Base-by-base conservation (phyloP, 2,888 invertebrate species). In the Ischnus inquisitorius region DNA sequence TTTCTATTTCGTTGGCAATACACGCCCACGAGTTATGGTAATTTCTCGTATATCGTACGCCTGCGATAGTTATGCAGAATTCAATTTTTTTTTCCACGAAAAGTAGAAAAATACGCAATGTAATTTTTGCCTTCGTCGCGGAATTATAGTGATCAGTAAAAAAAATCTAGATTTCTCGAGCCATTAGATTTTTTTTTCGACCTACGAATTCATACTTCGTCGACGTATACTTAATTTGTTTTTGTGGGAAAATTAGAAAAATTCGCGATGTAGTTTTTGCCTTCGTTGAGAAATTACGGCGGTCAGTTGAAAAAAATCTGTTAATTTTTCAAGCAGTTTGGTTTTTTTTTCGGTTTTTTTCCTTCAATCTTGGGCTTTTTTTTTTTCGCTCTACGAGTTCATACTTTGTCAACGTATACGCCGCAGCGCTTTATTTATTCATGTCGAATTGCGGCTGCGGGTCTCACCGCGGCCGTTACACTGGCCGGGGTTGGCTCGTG, bases 401-500 rank as follows among this genome's bases (percentile, higher is more conserved):
- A 83, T 57, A 83, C 79, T 79, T 86, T 82, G 80, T 87, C 83
- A 79, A 82, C 72, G 85, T 85, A 34, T 34, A 60, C 75, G 79
- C 84, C 86, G 86, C 88, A 86, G 85, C 83, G 85, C 85, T 91
- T 92, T 91, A 93, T 92, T 93, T 92, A 93, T 92, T 92, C 92
- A 92, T 91, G 90, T 89, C 86, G 86, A 87, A 85, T 86, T 85
- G 88, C 86, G 81, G 79, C 54, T 82, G 84, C 71, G 76, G 78
- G 83, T 81, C 85, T 85, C 81, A 76, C 60, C 83, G 83, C 83
- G 83, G 86, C 85, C 79, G 84, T 82, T 82, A 84, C 82, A 80
- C 77, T 54, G 22, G 22, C 57, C 39, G 86, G 10, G 8, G 25
- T 10, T 25, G 57, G 57, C 22, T 72, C 87, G 87, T 87, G 84